phyloP scores from a whole-genome alignment of 2,888 invertebrate species.

The Aquatica leii region DNA sequence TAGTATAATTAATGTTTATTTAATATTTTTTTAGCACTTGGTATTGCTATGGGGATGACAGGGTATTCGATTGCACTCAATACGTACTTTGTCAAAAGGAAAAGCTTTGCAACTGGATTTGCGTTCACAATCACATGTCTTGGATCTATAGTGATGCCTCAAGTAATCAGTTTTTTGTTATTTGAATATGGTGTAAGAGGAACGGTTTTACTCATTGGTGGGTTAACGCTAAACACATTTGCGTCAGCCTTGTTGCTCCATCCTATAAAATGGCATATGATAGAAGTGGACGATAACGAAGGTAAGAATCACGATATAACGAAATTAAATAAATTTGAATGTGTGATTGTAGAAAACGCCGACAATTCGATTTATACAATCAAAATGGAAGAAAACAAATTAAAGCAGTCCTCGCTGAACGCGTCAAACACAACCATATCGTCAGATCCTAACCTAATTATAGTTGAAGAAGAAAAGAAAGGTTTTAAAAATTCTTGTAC shows the following conservation, averaged over 20 bases:
- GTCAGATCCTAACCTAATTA: slow-evolving; percentile 39
- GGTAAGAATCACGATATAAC: slow-evolving; percentile 1
- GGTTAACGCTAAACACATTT: slow-evolving; percentile 68
- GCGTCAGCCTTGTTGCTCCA: slow-evolving; percentile 68
- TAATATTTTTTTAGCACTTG: slow-evolving; percentile 67
- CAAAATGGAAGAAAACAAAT: background rate
- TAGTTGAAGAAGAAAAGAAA: slow-evolving; percentile 42
- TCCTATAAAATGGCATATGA: slow-evolving; percentile 73
- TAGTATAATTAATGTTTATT: no score
- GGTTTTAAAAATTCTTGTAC: slow-evolving; percentile 34
- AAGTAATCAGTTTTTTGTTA: slow-evolving; percentile 66
- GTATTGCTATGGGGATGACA: slow-evolving; percentile 68
- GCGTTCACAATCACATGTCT: slow-evolving; percentile 72
- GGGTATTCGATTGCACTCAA: slow-evolving; percentile 71
- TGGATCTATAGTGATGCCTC: slow-evolving; percentile 71
- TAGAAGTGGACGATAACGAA: slow-evolving; percentile 37
- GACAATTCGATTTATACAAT: background rate
- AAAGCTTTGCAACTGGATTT: slow-evolving; percentile 69
- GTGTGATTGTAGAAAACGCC: background rate
- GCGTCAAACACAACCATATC: background rate
- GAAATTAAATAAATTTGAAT: background rate
- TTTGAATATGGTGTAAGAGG: slow-evolving; percentile 67
- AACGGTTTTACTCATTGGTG: slow-evolving; percentile 69
- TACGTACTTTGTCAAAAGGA: slow-evolving; percentile 67
- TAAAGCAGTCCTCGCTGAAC: no score